A percentile compares a stretch with the other conserved stretches of the same genome.
phyloP scores from a whole-genome alignment of 2,888 invertebrate species.

The Caenorhabditis plicata region DNA sequence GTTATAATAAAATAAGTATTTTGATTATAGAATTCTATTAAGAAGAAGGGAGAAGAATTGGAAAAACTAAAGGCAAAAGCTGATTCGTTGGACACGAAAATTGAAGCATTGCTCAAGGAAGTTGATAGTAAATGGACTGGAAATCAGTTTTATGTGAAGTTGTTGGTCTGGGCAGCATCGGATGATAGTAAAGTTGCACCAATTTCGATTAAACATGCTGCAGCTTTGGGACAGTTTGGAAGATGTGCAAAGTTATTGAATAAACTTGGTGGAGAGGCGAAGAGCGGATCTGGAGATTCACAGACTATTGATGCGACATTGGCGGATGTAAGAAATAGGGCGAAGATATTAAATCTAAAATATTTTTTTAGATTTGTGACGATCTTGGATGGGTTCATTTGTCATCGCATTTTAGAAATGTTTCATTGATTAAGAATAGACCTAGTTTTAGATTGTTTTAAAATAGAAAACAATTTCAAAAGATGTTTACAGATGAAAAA shows the following conservation, averaged over 20 bases:
- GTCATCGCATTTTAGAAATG: constrained; percentile 70
- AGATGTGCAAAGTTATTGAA: constrained; percentile 74
- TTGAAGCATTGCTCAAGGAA: constrained; percentile 11
- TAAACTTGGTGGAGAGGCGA: constrained; percentile 73
- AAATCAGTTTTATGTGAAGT: constrained; percentile 49
- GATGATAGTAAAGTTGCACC: constrained; percentile 78
- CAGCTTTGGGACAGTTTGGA: constrained; percentile 79
- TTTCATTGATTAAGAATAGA: constrained; percentile 76
- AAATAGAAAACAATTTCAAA: too few relatives aligned
- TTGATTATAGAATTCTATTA: neutral
- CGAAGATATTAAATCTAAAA: neutral
- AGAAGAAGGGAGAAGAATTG: constrained; percentile 9
- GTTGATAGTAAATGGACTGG: constrained; percentile 20
- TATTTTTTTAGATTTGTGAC: constrained; percentile 71
- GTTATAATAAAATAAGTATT: neutral
- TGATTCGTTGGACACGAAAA: constrained; percentile 71
- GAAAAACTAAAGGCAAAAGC: constrained; percentile 12
- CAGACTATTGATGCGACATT: constrained; percentile 33
- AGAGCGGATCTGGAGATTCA: constrained; percentile 24
- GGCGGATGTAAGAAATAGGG: constrained; percentile 33
- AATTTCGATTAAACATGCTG: constrained; percentile 77
- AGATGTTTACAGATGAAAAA: neutral
- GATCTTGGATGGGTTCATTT: constrained; percentile 78
- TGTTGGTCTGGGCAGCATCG: constrained; percentile 81
- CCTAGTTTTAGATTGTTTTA: constrained; percentile 75